Evolutionary conservation across 2,797 vertebrate species (phyloP).

Genomic region (Artibeus lituratus): DNA sequence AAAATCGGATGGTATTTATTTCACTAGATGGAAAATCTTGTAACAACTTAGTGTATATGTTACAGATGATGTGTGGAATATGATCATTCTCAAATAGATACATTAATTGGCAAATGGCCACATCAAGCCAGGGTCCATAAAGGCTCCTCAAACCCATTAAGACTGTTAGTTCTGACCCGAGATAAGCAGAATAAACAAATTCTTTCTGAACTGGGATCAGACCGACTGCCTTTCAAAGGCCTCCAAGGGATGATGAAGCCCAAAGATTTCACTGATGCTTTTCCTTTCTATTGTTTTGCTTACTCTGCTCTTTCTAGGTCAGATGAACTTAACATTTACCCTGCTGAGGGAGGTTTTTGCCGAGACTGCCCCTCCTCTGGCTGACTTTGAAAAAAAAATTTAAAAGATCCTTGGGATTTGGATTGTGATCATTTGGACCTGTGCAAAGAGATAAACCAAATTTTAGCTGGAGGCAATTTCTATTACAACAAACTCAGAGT

Average conservation of each 20-base stretch:
- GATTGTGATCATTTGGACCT: slow-evolving; percentile 22
- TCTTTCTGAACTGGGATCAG: slow-evolving; percentile 26
- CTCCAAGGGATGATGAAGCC: not conserved
- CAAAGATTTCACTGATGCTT: slow-evolving; percentile 43
- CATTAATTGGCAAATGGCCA: slow-evolving; percentile 47
- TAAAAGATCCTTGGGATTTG: slow-evolving; percentile 38
- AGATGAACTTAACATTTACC: slow-evolving; percentile 15
- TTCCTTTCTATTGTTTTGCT: slow-evolving; percentile 23
- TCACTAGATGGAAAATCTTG: slow-evolving; percentile 35
- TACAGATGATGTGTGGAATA: slow-evolving; percentile 24
- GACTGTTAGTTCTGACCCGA: slow-evolving; percentile 54
- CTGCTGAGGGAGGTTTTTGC: not conserved
- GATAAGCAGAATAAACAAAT: slow-evolving; percentile 73
- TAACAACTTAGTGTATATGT: slow-evolving; percentile 49
- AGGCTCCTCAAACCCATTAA: slow-evolving; percentile 63
- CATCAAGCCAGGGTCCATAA: not conserved
- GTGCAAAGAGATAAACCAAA: slow-evolving; percentile 40
- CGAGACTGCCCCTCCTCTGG: not conserved
- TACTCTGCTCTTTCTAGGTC: slow-evolving; percentile 3
- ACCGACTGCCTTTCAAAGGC: slow-evolving; percentile 16
- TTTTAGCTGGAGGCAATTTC: slow-evolving; percentile 41
- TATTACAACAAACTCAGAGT: slow-evolving; percentile 27
- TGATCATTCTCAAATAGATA: slow-evolving; percentile 57
- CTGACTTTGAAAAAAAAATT: not conserved
- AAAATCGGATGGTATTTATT: slow-evolving; percentile 62